phyloP scores from a whole-genome alignment of 1,140 invertebrate genomes.

The Vollenhovia emeryi region DNA sequence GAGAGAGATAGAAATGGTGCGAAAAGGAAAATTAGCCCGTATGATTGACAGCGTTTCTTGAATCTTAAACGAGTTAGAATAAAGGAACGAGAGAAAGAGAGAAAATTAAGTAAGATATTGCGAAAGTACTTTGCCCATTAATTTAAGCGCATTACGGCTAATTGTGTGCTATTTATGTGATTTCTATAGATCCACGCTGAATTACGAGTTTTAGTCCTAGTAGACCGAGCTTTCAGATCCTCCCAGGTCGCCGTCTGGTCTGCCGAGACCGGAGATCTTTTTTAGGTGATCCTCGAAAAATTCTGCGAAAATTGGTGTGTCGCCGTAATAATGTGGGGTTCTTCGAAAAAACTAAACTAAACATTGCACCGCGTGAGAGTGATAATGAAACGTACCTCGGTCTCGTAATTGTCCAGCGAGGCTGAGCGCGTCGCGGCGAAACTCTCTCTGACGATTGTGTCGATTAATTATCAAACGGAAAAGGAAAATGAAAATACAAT shows the following conservation, averaged over 20 bases:
- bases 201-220: conserved; percentile 16
- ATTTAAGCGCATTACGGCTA: conserved; percentile 38
- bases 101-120: conserved; percentile 28
- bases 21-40: not conserved
- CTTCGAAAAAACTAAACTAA: not conserved
- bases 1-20: not conserved
- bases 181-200: conserved; percentile 26
- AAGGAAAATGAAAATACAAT: conserved; percentile 18
- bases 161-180: conserved; percentile 47
- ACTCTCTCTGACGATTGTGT: conserved; percentile 24
- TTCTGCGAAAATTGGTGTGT: conserved; percentile 7
- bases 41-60: conserved; percentile 32
- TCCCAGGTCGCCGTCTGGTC: not conserved
- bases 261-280: not conserved
- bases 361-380: conserved; percentile 14
- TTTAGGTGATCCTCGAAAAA: conserved; percentile 21
- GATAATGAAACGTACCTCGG: not conserved
- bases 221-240: conserved; percentile 29
- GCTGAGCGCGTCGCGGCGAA: conserved; percentile 2
- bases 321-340: not conserved
- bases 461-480: conserved; percentile 19
- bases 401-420: conserved; percentile 5
- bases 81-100: conserved; percentile 18
- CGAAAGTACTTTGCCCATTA: conserved; percentile 41
- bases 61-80: conserved; percentile 52